Conservation (phyloP, 2,888 invertebrate species). For the Bombylius major region DNA sequence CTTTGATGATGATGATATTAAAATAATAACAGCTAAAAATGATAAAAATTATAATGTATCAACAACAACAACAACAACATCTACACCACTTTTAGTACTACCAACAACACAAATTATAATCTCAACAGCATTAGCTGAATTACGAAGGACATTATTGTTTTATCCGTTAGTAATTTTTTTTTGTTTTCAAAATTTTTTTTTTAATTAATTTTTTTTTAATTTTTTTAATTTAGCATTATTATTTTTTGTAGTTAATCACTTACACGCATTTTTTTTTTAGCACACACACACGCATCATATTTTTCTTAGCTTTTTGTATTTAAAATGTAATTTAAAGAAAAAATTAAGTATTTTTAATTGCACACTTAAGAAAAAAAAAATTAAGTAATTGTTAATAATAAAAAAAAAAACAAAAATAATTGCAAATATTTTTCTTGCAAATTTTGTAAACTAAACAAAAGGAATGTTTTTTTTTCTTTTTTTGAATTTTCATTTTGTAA, state of each 20-base stretch:
- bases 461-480: no score
- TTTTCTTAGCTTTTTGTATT: no score
- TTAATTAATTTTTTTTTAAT: constrained; percentile 13
- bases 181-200: constrained; percentile 1
- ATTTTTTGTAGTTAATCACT: not conserved
- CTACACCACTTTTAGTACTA: constrained; percentile 33
- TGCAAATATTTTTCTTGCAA: no score
- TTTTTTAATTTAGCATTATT: not conserved
- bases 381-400: no score
- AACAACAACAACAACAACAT: not conserved
- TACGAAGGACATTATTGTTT: constrained; percentile 38
- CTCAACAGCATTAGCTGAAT: constrained; percentile 39
- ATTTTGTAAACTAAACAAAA: no score
- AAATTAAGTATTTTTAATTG: no score
- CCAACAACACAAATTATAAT: constrained; percentile 40
- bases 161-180: constrained; percentile 38
- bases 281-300: no score
- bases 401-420: no score
- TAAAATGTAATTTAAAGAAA: no score
- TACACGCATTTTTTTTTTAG: not conserved
- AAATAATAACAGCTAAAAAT: not conserved
- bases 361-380: no score
- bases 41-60: not conserved
- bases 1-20: not conserved
- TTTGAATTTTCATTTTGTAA: no score